These are phyloP conservation scores for Epizoanthus scotinus DNA, from an alignment of 92 coral and sea anemone genomes.

Conservation along the genomic window DNA sequence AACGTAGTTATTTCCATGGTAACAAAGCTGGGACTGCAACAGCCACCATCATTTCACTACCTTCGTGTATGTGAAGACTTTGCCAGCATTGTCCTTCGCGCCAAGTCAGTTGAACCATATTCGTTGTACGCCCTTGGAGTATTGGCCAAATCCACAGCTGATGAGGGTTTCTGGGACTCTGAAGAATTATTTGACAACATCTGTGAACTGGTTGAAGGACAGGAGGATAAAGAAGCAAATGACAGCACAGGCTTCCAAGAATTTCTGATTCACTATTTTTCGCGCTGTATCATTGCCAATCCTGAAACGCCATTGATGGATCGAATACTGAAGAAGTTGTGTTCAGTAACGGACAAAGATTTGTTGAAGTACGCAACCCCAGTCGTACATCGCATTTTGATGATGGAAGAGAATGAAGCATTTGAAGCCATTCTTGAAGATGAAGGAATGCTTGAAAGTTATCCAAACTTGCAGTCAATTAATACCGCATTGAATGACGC, in stretches of 20 bases:
- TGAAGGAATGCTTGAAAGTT: constrained; percentile 54
- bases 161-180: constrained; percentile 64
- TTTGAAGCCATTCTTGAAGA: constrained; percentile 60
- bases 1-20: constrained; percentile 47
- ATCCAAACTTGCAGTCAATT: constrained; percentile 63
- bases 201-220: constrained; percentile 50
- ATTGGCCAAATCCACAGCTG: constrained; percentile 43
- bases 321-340: constrained; percentile 59
- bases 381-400: constrained; percentile 72
- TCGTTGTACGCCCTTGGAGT: constrained; percentile 68
- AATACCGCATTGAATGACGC: constrained; percentile 53
- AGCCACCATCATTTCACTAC: constrained; percentile 70
- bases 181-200: constrained; percentile 59
- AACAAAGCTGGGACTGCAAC: constrained; percentile 60
- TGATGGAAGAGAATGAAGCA: constrained; percentile 51
- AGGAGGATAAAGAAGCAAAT: constrained; percentile 38
- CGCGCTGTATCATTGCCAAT: constrained; percentile 85
- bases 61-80: constrained; percentile 90
- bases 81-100: constrained; percentile 51
- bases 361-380: constrained; percentile 73
- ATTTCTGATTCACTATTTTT: constrained; percentile 70
- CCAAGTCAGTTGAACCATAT: constrained; percentile 38
- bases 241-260: constrained; percentile 50
- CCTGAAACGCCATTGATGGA: constrained; percentile 79
- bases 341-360: constrained; percentile 50